These are phyloP conservation scores for Telenomus remus DNA, from an alignment of 1,140 invertebrate genomes.

Conservation along the genomic window DNA sequence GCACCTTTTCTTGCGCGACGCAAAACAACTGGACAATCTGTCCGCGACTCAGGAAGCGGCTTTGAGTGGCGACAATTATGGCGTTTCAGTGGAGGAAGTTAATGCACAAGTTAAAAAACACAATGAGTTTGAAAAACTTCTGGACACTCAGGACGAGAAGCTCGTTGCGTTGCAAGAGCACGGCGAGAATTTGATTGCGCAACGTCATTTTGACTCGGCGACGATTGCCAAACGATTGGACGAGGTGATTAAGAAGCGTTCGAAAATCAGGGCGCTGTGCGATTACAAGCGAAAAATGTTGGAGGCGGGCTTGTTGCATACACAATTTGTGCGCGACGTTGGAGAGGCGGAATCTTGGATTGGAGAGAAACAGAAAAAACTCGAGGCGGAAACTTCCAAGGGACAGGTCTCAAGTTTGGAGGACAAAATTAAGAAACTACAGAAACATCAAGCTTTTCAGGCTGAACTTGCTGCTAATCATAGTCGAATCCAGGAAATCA, in stretches of 20 bases:
- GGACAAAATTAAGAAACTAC: conserved; percentile 95
- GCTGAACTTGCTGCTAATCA: conserved; percentile 94
- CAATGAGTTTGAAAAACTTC: conserved; percentile 91
- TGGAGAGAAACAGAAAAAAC: conserved; percentile 92
- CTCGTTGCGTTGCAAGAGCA: conserved; percentile 88
- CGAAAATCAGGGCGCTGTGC: conserved; percentile 82
- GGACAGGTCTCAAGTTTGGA: conserved; percentile 86
- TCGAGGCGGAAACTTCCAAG: conserved; percentile 83
- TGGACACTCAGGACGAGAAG: conserved; percentile 92
- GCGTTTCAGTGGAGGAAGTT: conserved; percentile 89
- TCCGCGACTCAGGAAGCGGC: conserved; percentile 92
- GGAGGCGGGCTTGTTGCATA: conserved; percentile 87
- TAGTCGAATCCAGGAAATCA: conserved; percentile 88
- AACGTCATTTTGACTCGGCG: conserved; percentile 95
- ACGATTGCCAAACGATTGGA: conserved; percentile 85
- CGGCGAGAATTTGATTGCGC: conserved; percentile 90
- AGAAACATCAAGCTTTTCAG: conserved; percentile 98
- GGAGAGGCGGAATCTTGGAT: conserved; percentile 94
- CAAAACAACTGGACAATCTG: conserved; percentile 93
- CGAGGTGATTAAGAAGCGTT: conserved; percentile 83
- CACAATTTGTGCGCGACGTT: conserved; percentile 93
- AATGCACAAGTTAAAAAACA: conserved; percentile 91
- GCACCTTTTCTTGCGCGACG: conserved; percentile 95
- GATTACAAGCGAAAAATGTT: conserved; percentile 80
- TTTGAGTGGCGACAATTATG: conserved; percentile 78